phyloP scores from a whole-genome alignment of 2,797 vertebrate species.

The Erpetoichthys calabaricus region DNA sequence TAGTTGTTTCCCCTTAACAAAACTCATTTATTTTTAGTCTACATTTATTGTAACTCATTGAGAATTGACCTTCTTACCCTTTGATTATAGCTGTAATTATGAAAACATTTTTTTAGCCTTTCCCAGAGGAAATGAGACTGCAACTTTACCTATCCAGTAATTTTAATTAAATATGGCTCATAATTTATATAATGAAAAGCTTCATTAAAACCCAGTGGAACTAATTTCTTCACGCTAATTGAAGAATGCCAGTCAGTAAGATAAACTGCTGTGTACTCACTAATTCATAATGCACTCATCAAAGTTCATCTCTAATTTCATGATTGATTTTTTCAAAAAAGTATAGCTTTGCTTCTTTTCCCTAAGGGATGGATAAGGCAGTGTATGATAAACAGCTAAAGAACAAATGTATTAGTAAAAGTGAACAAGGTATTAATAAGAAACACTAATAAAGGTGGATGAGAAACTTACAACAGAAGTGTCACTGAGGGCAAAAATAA shows the following conservation, averaged over 20 bases:
- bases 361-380: too few species aligned
- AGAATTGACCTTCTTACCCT: not conserved
- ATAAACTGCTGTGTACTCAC: slow-evolving; percentile 18
- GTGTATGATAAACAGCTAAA: too few species aligned
- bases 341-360: too few species aligned
- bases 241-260: slow-evolving; percentile 16
- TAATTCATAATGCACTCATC: slow-evolving; percentile 31
- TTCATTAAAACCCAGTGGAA: slow-evolving; percentile 28
- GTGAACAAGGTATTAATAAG: too few species aligned
- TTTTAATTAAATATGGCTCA: slow-evolving; percentile 39
- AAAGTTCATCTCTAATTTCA: slow-evolving; percentile 27
- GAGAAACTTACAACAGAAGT: too few species aligned
- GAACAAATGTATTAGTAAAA: too few species aligned
- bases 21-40: too few species aligned
- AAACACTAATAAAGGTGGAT: too few species aligned
- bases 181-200: slow-evolving; percentile 29
- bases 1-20: too few species aligned
- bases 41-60: too few species aligned
- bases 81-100: slow-evolving; percentile 16
- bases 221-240: slow-evolving; percentile 31
- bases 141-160: slow-evolving; percentile 28
- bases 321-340: slow-evolving; percentile 26
- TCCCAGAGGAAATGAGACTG: slow-evolving; percentile 5
- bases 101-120: slow-evolving; percentile 26
- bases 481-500: too few species aligned